A percentile compares a stretch with the other conserved stretches of the same genome.
Evolutionary conservation across 2,113 vertebrate species (phyloP).

Genomic region (Pampusana beccarii): DNA sequence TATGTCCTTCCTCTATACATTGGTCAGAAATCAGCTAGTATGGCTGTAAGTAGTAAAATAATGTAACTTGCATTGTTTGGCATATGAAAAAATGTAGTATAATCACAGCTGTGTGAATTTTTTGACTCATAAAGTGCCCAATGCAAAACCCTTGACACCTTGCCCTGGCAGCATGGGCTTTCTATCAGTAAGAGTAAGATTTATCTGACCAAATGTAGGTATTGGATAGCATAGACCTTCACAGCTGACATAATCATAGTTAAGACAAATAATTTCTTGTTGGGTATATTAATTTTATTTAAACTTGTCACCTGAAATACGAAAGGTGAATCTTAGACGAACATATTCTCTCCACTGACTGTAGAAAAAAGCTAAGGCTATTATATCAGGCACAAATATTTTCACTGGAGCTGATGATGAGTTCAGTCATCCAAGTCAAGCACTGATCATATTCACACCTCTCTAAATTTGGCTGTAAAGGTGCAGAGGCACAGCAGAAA

Average conservation of each 20-base stretch:
- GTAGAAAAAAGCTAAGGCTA: background rate
- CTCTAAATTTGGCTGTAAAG: background rate
- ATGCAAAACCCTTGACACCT: background rate
- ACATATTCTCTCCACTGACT: background rate
- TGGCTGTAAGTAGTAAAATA: background rate
- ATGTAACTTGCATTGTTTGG: background rate
- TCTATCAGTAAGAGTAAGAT: background rate
- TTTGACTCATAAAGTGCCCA: background rate
- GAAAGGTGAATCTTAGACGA: background rate
- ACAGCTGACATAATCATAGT: background rate
- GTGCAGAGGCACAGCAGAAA: background rate
- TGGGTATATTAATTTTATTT: background rate
- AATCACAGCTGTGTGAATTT: background rate
- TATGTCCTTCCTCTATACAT: background rate
- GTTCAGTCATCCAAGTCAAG: background rate
- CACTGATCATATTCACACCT: background rate
- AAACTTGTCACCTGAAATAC: background rate
- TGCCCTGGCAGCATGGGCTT: background rate
- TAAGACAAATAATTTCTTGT: background rate
- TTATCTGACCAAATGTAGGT: background rate
- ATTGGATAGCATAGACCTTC: background rate
- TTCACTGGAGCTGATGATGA: fast-evolving
- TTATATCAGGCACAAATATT: background rate
- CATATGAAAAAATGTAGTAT: background rate
- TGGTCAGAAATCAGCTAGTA: background rate